Conservation (phyloP, 2,113 vertebrate species). For the Ptychochromis oligacanthus region DNA sequence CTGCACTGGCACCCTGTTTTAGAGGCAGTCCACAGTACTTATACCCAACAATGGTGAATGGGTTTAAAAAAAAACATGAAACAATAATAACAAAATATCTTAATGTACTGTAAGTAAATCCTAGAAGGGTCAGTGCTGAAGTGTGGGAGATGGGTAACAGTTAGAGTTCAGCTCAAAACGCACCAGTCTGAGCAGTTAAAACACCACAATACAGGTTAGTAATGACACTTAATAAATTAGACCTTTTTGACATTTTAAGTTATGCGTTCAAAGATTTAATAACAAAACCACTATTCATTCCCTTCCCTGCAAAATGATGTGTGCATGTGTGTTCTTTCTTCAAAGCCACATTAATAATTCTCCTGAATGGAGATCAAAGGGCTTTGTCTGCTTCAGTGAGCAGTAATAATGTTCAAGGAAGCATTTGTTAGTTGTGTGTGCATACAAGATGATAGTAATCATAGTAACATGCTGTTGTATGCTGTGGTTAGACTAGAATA, state of each 20-base stretch:
- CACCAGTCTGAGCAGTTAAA: neutral
- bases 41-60: neutral
- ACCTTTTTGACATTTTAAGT: neutral
- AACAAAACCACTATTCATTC: neutral
- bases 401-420: neutral
- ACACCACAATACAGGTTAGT: neutral
- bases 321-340: slow-evolving; percentile 17
- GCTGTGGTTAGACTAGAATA: neutral
- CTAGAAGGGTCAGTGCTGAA: neutral
- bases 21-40: neutral
- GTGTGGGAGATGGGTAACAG: slow-evolving; percentile 19
- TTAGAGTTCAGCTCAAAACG: slow-evolving; percentile 19
- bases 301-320: neutral
- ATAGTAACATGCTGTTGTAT: neutral
- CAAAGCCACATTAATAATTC: slow-evolving; percentile 44
- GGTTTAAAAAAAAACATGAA: neutral
- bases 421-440: neutral
- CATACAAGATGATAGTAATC: neutral
- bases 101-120: neutral
- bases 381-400: slow-evolving; percentile 1
- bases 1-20: neutral
- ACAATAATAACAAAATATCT: neutral
- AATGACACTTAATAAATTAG: neutral
- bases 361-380: slow-evolving; percentile 48
- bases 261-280: neutral